Evolutionary conservation across 2,888 invertebrate genomes (phyloP), one percentile per base, ranked within the genome.

Genomic region (Diplazon laetatorius): DNA sequence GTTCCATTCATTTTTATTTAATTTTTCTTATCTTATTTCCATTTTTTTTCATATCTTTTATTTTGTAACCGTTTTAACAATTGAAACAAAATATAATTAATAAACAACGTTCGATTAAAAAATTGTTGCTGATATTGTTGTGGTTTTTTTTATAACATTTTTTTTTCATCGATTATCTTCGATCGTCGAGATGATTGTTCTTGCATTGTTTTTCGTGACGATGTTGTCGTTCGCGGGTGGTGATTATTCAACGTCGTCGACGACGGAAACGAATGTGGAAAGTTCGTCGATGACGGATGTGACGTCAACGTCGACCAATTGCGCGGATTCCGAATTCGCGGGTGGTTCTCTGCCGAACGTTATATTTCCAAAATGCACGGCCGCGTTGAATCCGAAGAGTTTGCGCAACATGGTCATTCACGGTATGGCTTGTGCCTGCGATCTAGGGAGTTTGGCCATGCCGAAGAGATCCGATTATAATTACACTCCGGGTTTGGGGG

Each of bases 381-480:
- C 80, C 12, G 65, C 69, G 12, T 16, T 71, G 44, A 68, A 66
- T 65, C 69, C 76, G 14, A 73, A 65, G 57, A 78, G 76, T 52
- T 60, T 82, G 18, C 76, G 78, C 9, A 82, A 82, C 30, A 60
- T 83, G 8, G 71, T 87, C 30, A 62, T 86, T 22, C 84, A 87
- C 63, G 87, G 87, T 0, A 88, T 86, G 84, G 84, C 85, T 2
- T 90, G 87, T 75, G 66, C 84, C 57, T 89, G 90, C 68, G 86
- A 87, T 60, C 30, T 87, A 0, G 84, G 85, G 18, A 62, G 78
- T 8, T 80, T 74, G 5, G 72, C 78, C 2, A 46, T 78, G 3
- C 70, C 75, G 20, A 80, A 82, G 22, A 85, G 88, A 42, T 87
- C 87, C 68, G 89, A 89, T 80, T 90, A 90, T 80, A 80, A 16